Conservation (phyloP, 2,113 vertebrate species). For the Tupaia chinensis region DNA sequence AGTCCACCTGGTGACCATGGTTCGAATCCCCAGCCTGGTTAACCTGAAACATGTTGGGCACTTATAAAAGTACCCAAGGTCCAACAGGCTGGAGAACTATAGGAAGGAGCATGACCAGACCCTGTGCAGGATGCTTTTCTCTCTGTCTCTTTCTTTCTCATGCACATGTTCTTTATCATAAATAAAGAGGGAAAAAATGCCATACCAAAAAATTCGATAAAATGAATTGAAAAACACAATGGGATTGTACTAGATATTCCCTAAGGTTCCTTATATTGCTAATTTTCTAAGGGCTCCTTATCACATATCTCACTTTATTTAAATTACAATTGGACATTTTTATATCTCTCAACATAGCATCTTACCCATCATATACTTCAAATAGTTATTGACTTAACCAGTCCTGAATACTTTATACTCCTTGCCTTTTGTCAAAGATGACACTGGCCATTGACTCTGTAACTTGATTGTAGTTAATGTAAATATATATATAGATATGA, state of each 20-base stretch:
- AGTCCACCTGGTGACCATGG: too few species aligned
- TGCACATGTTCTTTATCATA: too few species aligned
- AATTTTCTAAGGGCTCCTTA: neutral
- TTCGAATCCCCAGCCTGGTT: too few species aligned
- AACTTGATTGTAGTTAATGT: neutral
- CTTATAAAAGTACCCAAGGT: too few species aligned
- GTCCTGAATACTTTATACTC: neutral
- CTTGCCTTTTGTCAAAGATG: neutral
- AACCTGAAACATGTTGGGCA: too few species aligned
- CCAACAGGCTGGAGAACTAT: too few species aligned
- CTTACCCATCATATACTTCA: neutral
- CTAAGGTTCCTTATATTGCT: neutral
- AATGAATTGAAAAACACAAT: neutral
- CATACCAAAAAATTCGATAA: too few species aligned
- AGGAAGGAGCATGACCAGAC: too few species aligned
- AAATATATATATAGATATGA: neutral
- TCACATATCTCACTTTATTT: slow-evolving; percentile 30
- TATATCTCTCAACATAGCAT: neutral
- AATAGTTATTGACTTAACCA: neutral
- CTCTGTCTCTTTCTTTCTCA: too few species aligned
- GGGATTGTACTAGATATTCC: neutral
- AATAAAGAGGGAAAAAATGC: too few species aligned
- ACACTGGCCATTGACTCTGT: neutral
- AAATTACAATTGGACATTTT: neutral
- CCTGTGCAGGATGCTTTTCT: too few species aligned